Conservation (phyloP, 2,113 vertebrate species). For the Nestor notabilis region DNA sequence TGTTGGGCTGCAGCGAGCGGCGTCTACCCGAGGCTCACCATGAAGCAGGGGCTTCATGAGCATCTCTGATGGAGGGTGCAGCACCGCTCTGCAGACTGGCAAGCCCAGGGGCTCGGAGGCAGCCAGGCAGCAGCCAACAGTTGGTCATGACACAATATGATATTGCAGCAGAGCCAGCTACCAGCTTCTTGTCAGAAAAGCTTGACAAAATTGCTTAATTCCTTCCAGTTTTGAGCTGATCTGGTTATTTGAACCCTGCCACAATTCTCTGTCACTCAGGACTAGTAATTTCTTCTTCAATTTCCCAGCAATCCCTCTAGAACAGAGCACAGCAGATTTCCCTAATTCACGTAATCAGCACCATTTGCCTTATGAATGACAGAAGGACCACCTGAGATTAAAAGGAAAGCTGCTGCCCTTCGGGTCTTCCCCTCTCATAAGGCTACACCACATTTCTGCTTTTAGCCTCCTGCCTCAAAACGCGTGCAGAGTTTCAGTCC, state of each 20-base stretch:
- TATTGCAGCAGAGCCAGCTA: background rate
- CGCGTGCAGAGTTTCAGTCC: background rate
- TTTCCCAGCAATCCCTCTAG: background rate
- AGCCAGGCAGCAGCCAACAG: background rate
- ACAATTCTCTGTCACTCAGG: background rate
- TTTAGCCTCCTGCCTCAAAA: background rate
- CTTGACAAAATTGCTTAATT: background rate
- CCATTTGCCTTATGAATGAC: background rate
- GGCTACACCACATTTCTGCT: background rate
- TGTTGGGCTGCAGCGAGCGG: accelerated
- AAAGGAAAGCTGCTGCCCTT: background rate
- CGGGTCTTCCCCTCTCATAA: background rate
- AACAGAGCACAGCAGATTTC: background rate
- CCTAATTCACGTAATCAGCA: background rate
- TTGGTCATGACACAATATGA: accelerated
- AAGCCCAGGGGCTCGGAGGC: background rate
- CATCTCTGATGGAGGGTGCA: background rate
- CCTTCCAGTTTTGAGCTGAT: background rate
- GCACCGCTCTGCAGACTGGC: background rate
- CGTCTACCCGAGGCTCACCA: accelerated
- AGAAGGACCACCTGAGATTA: background rate
- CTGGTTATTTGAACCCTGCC: background rate
- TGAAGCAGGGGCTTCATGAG: background rate
- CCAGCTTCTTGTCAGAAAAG: background rate
- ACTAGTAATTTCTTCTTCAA: background rate